These are phyloP conservation scores for Pseudobourletiella spinata DNA, from an alignment of 1,140 invertebrate genomes.

Conservation along the genomic window DNA sequence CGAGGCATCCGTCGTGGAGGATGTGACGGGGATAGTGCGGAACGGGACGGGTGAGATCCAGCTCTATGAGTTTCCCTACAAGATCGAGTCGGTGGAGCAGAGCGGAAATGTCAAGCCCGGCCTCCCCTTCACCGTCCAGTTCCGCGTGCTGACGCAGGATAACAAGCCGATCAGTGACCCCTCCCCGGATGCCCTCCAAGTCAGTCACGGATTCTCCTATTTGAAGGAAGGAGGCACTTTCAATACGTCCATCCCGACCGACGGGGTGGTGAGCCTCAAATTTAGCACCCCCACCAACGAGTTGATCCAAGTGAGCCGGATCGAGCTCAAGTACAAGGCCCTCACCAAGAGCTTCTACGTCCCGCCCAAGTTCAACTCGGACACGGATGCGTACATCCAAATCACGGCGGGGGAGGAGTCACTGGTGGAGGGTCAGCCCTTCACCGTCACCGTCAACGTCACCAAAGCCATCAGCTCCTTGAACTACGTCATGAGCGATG, in stretches of 20 bases:
- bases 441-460: slow-evolving; percentile 65
- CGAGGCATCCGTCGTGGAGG: not conserved
- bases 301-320: slow-evolving; percentile 48
- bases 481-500: slow-evolving; percentile 75
- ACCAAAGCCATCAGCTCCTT: slow-evolving; percentile 67
- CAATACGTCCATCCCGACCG: slow-evolving; percentile 50
- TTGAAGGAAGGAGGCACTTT: slow-evolving; percentile 52
- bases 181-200: slow-evolving; percentile 50
- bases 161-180: slow-evolving; percentile 55
- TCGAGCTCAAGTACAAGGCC: slow-evolving; percentile 45
- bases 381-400: slow-evolving; percentile 58
- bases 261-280: slow-evolving; percentile 59
- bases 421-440: slow-evolving; percentile 35
- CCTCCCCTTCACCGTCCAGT: slow-evolving; percentile 44
- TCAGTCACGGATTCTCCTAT: slow-evolving; percentile 57
- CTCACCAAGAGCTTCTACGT: slow-evolving; percentile 13
- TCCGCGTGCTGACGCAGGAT: slow-evolving; percentile 64
- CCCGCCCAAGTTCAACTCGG: slow-evolving; percentile 1
- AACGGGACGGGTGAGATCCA: slow-evolving; percentile 63
- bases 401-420: slow-evolving; percentile 49
- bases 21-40: not conserved
- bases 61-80: slow-evolving; percentile 69
- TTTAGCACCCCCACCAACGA: slow-evolving; percentile 54
- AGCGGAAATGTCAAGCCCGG: slow-evolving; percentile 77
- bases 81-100: slow-evolving; percentile 67